These are phyloP conservation scores for Dasyurus viverrinus DNA, from an alignment of 2,113 vertebrate genomes.

Conservation along the genomic window DNA sequence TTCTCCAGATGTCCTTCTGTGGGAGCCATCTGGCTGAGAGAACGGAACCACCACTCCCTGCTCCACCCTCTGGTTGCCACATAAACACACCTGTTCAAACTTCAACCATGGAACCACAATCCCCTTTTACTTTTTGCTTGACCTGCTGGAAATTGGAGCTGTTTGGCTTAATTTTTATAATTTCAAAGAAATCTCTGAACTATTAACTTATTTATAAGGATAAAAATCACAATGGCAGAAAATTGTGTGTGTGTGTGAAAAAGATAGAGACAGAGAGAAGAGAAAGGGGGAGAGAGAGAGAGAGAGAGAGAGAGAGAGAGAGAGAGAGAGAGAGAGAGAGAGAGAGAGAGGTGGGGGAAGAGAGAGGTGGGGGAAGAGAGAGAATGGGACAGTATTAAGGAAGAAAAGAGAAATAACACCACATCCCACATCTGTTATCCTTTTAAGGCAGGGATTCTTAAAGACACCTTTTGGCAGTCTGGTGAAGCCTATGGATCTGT, in stretches of 20 bases:
- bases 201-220: background rate
- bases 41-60: background rate
- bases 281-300: background rate
- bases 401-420: background rate
- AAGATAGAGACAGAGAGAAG: background rate
- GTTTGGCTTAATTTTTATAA: background rate
- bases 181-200: background rate
- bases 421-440: background rate
- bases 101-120: background rate
- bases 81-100: conserved; percentile 1
- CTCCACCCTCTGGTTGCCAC: background rate
- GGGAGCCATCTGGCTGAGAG: background rate
- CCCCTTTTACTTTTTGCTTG: background rate
- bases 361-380: background rate
- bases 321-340: background rate
- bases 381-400: background rate
- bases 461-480: background rate
- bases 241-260: background rate
- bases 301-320: background rate
- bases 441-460: background rate
- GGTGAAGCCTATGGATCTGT: background rate
- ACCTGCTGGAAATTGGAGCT: background rate
- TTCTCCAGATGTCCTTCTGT: background rate
- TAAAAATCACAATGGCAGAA: background rate
- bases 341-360: background rate